Conservation (phyloP, 1,140 invertebrate genomes). For the Copidosoma floridanum region DNA sequence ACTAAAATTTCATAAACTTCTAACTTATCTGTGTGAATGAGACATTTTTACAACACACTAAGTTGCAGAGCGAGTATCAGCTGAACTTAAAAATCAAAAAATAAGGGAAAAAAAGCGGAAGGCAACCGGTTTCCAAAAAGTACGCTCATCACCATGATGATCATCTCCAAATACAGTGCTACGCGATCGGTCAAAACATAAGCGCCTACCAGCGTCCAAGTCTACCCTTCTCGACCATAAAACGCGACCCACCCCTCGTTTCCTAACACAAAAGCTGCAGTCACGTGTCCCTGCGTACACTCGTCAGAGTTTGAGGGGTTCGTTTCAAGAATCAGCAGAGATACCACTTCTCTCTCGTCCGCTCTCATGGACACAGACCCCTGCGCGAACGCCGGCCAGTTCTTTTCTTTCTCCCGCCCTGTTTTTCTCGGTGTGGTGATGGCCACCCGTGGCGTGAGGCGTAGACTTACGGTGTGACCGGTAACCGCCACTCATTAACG, state of each 20-base stretch:
- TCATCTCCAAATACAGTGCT: not conserved
- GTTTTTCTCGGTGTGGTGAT: no score
- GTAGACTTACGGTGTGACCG: constrained; percentile 28
- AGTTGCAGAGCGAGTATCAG: no score
- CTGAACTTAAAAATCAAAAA: no score
- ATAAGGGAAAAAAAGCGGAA: not conserved
- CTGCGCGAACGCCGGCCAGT: not conserved
- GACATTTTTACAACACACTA: no score
- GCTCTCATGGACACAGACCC: constrained; percentile 2
- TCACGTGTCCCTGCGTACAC: constrained; percentile 38
- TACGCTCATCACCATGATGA: not conserved
- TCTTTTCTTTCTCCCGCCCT: no score
- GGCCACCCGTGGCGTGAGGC: constrained; percentile 16
- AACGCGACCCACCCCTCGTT: constrained; percentile 19
- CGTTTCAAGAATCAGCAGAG: not conserved
- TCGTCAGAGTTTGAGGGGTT: no score
- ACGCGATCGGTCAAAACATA: constrained; percentile 37
- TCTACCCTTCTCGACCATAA: constrained; percentile 8
- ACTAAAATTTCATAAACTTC: no score
- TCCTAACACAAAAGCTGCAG: constrained; percentile 43
- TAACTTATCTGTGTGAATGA: no score
- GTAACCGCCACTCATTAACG: constrained; percentile 28
- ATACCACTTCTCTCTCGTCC: constrained; percentile 2
- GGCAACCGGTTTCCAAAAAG: not conserved
- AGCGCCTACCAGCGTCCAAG: constrained; percentile 20